Evolutionary conservation across 64 coral and sea anemone species (phyloP).

Genomic region (Porites lutea): DNA sequence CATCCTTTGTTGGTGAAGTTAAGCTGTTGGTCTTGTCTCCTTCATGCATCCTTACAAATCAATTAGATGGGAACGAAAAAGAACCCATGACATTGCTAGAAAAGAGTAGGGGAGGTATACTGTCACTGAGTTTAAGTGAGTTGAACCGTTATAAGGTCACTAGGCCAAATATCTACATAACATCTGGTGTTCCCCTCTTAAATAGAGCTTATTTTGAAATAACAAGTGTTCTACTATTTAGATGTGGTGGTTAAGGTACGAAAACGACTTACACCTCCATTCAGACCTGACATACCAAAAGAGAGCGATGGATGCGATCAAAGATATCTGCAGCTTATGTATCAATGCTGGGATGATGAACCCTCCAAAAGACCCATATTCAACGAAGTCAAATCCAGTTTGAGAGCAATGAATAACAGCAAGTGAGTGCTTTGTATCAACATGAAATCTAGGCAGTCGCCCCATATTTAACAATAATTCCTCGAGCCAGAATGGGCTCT

Average conservation of each 20-base stretch:
- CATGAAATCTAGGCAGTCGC: not conserved
- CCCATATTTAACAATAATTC: too few species aligned
- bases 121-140: too few species aligned
- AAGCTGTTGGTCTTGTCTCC: too few species aligned
- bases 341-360: conserved; percentile 51
- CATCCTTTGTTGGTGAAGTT: too few species aligned
- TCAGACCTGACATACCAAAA: conserved; percentile 10
- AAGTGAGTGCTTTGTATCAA: conserved; percentile 33
- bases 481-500: too few species aligned
- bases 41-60: too few species aligned
- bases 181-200: too few species aligned
- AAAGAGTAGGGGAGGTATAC: too few species aligned
- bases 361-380: conserved; percentile 30
- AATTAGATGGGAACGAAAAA: too few species aligned
- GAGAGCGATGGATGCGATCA: not conserved
- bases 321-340: conserved; percentile 6
- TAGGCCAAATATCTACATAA: too few species aligned
- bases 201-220: not conserved
- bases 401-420: conserved; percentile 15
- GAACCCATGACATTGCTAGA: too few species aligned
- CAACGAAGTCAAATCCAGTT: conserved; percentile 15
- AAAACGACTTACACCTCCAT: not conserved
- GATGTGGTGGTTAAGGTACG: conserved; percentile 26
- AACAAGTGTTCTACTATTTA: not conserved
- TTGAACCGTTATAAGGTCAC: too few species aligned